These are phyloP conservation scores for Baronia brevicornis DNA, from an alignment of 2,888 invertebrate genomes.

Conservation along the genomic window DNA sequence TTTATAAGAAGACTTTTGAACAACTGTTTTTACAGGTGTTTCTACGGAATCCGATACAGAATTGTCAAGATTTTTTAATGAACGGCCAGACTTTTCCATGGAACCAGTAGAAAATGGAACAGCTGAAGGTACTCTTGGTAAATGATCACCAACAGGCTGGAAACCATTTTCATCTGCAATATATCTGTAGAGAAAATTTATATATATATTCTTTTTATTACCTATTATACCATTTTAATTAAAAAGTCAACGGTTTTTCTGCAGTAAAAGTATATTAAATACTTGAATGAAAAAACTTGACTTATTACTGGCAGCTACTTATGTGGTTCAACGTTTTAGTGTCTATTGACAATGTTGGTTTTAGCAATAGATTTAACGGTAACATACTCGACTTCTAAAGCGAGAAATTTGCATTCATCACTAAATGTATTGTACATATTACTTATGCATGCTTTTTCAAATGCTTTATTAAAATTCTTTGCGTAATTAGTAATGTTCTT, in stretches of 20 bases:
- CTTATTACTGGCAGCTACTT: no score
- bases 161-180: constrained; percentile 84
- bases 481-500: neutral
- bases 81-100: constrained; percentile 35
- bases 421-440: no score
- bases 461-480: neutral
- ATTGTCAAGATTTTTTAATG: constrained; percentile 30
- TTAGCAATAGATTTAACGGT: no score
- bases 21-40: constrained; percentile 6
- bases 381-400: no score
- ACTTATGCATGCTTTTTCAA: no score
- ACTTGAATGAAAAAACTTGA: neutral
- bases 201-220: no score
- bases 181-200: constrained; percentile 54
- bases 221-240: neutral
- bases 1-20: constrained; percentile 5
- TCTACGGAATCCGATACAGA: constrained; percentile 26
- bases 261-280: neutral
- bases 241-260: neutral
- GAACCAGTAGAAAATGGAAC: constrained; percentile 20
- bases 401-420: no score
- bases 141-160: constrained; percentile 79
- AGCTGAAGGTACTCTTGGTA: constrained; percentile 56
- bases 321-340: no score
- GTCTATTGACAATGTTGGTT: neutral